Percentiles rank a stretch among this genome's conserved stretches.
Conservation (phyloP, 2,888 invertebrate species). For the Hanleya hanleyi region DNA sequence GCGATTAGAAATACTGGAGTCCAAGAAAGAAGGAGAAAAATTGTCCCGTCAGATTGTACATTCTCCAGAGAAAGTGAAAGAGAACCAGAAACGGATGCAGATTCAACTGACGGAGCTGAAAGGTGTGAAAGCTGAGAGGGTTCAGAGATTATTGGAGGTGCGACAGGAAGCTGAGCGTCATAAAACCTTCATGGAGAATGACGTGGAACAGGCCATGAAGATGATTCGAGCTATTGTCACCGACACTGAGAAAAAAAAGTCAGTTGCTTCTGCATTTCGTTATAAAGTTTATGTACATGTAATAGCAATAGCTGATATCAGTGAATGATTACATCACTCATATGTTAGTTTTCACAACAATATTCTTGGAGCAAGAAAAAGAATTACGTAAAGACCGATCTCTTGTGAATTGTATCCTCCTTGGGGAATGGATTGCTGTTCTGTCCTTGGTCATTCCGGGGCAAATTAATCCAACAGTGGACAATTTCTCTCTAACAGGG, state of each 20-base stretch:
- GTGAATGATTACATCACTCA: too few relatives aligned
- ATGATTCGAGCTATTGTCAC: conserved; percentile 45
- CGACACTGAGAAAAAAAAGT: conserved; percentile 50
- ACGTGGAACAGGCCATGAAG: conserved; percentile 47
- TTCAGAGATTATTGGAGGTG: conserved; percentile 42
- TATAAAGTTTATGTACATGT: too few relatives aligned
- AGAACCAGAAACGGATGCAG: conserved; percentile 51
- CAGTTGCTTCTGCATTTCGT: too few relatives aligned
- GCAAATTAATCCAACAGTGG: too few relatives aligned
- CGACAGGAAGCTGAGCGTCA: conserved; percentile 38
- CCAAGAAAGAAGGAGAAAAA: conserved; percentile 50
- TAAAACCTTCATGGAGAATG: conserved; percentile 23
- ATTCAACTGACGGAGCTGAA: conserved; percentile 44
- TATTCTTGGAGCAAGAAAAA: too few relatives aligned
- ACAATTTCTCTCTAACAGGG: too few relatives aligned
- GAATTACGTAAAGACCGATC: too few relatives aligned
- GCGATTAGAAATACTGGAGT: conserved; percentile 42
- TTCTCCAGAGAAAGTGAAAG: conserved; percentile 59
- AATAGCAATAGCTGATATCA: too few relatives aligned
- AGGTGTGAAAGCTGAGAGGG: conserved; percentile 40
- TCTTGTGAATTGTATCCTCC: too few relatives aligned
- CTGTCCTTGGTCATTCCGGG: too few relatives aligned
- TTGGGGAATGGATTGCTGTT: too few relatives aligned
- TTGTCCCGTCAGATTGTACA: conserved; percentile 62
- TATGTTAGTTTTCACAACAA: too few relatives aligned